Evolutionary conservation across 2,113 vertebrate species (phyloP), one percentile per base, ranked within the genome.

Genomic region (Pelvicachromis taeniatus): DNA sequence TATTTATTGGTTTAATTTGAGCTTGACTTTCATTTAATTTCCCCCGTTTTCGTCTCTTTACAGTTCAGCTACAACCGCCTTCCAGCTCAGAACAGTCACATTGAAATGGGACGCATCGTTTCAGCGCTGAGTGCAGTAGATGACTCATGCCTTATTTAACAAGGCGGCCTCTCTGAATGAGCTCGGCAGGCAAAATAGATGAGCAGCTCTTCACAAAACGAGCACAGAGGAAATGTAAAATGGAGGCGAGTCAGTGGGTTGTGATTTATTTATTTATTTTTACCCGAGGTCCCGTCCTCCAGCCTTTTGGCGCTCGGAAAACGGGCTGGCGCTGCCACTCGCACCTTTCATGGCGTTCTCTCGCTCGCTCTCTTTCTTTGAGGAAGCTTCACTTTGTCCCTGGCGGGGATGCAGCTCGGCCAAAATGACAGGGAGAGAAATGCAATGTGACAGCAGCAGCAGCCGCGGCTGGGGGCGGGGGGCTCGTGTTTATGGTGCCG

Each of bases 371-470:
- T 68, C 19, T n/a, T 86, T 81, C 77, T 90, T 81, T 9, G 8
- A 85, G 81, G 86, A 91, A 82, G 80, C 90, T 89, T 90, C 58
- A 87, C 90, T 89, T 82, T 83, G 80, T 89, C 79, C 58, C 87
- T 40, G 52, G 33, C 88, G 92, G 88, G 79, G 89, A 82, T 14
- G 29, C 77, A 19, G 42, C 81, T 88, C 42, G 73, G 87, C 77
- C 85, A 85, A 94, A 96, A 81, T 94, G 92, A 87, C 91, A 91
- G 59, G 89, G 83, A 94, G 77, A 73, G 89, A 96, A 97, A 97
- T 95, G 86, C 89, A 93, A 92, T 91, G 86, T 96, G 96, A 96
- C 95, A 97, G 89, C 88, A 96, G 86, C 68, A n/a, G 52, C 73
- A 86, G 79, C 85, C 59, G 11, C 92, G 90, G 92, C 94, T 16